phyloP scores from a whole-genome alignment of 2,888 invertebrate species.

The Latrodectus elegans region DNA sequence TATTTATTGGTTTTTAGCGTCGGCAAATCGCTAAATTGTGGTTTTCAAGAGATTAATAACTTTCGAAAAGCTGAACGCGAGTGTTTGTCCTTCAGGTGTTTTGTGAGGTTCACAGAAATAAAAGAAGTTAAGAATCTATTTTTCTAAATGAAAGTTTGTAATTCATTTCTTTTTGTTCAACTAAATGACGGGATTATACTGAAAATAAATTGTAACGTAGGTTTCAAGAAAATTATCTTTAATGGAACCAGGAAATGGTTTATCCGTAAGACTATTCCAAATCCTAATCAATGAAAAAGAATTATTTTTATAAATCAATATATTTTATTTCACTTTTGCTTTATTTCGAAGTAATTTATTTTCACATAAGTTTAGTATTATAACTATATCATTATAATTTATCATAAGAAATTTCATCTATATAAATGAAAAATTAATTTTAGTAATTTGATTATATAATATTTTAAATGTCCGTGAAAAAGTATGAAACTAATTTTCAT shows the following conservation, averaged over 20 bases:
- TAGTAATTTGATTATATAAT: too few relatives aligned
- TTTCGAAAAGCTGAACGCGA: conserved; percentile 24
- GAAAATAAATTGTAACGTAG: conserved; percentile 28
- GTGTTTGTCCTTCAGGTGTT: background rate
- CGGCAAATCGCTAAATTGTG: conserved; percentile 67
- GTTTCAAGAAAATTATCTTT: background rate
- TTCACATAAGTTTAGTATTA: too few relatives aligned
- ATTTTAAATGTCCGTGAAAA: too few relatives aligned
- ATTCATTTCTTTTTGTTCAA: conserved; percentile 23
- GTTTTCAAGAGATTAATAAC: conserved; percentile 69
- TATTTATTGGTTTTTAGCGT: conserved; percentile 63
- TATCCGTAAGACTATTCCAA: background rate
- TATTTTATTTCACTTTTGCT: too few relatives aligned
- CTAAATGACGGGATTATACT: conserved; percentile 49
- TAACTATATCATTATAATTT: too few relatives aligned
- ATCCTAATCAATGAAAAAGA: background rate
- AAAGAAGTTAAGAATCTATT: conserved; percentile 6
- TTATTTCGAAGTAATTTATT: too few relatives aligned
- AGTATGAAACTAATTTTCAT: too few relatives aligned
- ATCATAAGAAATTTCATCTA: too few relatives aligned
- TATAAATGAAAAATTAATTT: too few relatives aligned
- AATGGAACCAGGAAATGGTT: background rate
- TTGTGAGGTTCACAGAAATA: background rate
- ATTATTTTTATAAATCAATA: background rate
- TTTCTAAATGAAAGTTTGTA: conserved; percentile 43